These are phyloP conservation scores for Sceloporus undulatus DNA, from an alignment of 2,113 vertebrate species.

Conservation along the genomic window DNA sequence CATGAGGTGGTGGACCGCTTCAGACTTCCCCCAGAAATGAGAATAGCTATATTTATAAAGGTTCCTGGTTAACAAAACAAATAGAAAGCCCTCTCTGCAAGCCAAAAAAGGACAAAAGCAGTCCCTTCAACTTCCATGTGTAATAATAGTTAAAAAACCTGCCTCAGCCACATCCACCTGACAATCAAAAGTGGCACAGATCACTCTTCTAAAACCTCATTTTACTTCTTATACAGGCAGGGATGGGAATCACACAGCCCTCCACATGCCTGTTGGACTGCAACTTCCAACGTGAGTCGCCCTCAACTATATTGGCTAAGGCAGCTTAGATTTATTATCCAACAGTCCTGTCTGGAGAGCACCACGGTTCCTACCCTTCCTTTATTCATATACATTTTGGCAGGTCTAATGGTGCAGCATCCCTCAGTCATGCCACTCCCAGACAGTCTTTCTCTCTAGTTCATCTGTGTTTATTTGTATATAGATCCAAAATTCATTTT, in stretches of 20 bases:
- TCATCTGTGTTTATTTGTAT: neutral
- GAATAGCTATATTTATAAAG: neutral
- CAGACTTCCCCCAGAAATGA: neutral
- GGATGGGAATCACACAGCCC: too few relatives aligned
- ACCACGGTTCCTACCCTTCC: too few relatives aligned
- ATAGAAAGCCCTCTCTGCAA: neutral
- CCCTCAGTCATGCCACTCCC: neutral
- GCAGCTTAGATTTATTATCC: too few relatives aligned
- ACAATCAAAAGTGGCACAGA: neutral
- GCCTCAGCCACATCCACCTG: neutral
- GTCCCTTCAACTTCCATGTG: neutral
- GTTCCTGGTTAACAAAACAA: neutral
- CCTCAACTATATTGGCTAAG: too few relatives aligned
- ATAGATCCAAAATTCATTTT: too few relatives aligned
- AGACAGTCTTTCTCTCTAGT: neutral
- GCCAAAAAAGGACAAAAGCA: neutral
- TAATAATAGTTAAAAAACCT: too few relatives aligned
- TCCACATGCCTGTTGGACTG: too few relatives aligned
- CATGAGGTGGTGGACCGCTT: neutral
- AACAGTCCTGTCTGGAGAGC: too few relatives aligned
- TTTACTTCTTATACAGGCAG: neutral
- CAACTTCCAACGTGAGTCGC: too few relatives aligned
- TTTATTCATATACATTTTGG: neutral
- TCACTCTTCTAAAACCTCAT: neutral
- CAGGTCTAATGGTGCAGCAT: neutral